These are phyloP conservation scores for Eunapius fragilis DNA, from an alignment of 37 sponge, comb jelly and placozoan species.

Conservation along the genomic window DNA sequence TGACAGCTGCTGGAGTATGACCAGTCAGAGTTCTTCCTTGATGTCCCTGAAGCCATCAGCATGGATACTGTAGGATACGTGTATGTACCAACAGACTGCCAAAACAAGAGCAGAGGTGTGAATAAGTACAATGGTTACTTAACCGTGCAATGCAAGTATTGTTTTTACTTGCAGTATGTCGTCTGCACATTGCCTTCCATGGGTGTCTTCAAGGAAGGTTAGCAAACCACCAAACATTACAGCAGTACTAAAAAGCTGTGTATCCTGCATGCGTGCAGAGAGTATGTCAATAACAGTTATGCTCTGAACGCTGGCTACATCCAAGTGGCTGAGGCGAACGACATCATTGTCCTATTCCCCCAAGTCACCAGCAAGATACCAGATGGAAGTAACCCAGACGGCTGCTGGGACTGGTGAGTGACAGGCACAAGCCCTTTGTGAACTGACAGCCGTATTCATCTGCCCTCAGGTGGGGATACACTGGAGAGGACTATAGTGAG, in stretches of 20 bases:
- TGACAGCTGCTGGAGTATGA: constrained; percentile 65
- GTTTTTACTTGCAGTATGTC: constrained; percentile 23
- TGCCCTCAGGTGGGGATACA: constrained; percentile 76
- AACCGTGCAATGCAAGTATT: background rate
- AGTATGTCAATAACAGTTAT: constrained; percentile 45
- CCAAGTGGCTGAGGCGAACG: constrained; percentile 66
- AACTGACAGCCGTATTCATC: background rate
- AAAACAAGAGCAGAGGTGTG: constrained; percentile 4
- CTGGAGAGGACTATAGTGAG: constrained; percentile 61
- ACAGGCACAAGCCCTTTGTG: background rate
- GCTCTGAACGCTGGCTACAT: constrained; percentile 67
- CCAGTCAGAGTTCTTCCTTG: constrained; percentile 72
- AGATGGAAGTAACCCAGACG: constrained; percentile 54
- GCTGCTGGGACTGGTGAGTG: constrained; percentile 89
- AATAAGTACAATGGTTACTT: background rate
- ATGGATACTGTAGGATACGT: constrained; percentile 82
- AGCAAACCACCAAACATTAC: background rate
- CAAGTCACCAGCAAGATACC: constrained; percentile 49
- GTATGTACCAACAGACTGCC: constrained; percentile 82
- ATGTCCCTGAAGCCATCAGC: constrained; percentile 18
- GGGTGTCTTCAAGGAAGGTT: constrained; percentile 86
- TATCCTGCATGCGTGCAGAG: constrained; percentile 9
- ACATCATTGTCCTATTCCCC: constrained; percentile 83
- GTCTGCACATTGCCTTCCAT: constrained; percentile 81
- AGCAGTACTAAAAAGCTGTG: background rate